Base-by-base conservation (phyloP, 2,888 invertebrate species). In the Carpatolechia fugitivella region DNA sequence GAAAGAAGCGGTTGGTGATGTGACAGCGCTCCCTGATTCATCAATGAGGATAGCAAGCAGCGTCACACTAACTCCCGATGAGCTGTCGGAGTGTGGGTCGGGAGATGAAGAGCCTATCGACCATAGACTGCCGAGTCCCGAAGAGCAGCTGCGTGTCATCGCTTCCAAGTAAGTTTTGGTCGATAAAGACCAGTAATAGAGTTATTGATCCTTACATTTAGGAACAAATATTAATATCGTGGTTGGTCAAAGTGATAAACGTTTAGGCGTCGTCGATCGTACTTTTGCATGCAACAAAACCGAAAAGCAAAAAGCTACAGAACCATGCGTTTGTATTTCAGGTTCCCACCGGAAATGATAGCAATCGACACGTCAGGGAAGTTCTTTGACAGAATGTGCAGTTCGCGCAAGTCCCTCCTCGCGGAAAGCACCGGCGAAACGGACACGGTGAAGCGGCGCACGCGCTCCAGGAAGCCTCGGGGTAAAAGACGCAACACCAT, bases 401-500 rank as follows among this genome's bases (percentile, higher is more conserved):
- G 92, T 70, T 94, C 96, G 61, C 92, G 98, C 62, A 94, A 96
- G 77, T 97, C 98, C 38, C 92, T 97, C 55, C 93, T 93, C 70
- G 87, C 92, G 59, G 92, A 92, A 61, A 74, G 70, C 51, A 61
- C 70, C 57, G 90, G 83, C 55, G 92, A 93, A 70, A 91, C 92
- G 44, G 92, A 92, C 80, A 92, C 92, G 47, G 92, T 94, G 57
- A 93, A 94, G 75, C 91, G 95, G 67, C 90, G 94, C 68, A 94
- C 94, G 54, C 92, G 94, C 74, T 92, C 93, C 51, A 91, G 95
- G 69, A 94, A 95, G 83, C 94, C 95, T 62, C 92, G 96, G 67
- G 95, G 94, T 83, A 95, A 95, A 90, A 92, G 97, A 91, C 93
- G 97, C 80, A 97, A 97, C 87, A 97, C 97, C 73, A 94, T 97